phyloP scores from a whole-genome alignment of 2,113 vertebrate species.

The Eclectus roratus region DNA sequence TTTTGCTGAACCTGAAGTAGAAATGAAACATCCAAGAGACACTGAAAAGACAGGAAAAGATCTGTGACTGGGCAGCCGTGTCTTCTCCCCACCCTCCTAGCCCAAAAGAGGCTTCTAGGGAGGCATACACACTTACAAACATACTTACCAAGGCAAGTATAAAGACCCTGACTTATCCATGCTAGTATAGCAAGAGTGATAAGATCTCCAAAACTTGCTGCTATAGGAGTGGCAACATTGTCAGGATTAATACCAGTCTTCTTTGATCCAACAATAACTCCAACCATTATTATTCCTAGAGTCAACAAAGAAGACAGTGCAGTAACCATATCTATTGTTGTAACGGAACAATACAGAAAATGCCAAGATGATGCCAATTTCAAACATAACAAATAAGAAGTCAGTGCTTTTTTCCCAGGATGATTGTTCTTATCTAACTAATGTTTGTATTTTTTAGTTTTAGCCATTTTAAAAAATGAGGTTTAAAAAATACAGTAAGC shows the following conservation, averaged over 20 bases:
- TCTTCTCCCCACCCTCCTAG: neutral
- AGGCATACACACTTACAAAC: neutral
- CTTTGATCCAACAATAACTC: conserved; percentile 96
- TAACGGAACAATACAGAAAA: neutral
- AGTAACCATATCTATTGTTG: neutral
- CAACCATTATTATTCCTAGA: conserved; percentile 96
- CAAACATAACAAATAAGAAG: neutral
- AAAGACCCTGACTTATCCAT: conserved; percentile 96
- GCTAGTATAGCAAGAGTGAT: conserved; percentile 95
- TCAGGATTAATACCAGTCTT: conserved; percentile 98
- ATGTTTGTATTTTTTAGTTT: neutral
- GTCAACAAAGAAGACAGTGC: neutral
- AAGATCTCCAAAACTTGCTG: conserved; percentile 96
- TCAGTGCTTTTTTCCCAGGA: neutral
- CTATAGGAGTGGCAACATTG: conserved; percentile 96
- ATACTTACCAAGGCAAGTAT: conserved; percentile 90
- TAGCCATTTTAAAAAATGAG: neutral
- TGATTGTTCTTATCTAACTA: neutral
- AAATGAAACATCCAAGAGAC: neutral
- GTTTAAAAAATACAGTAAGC: neutral
- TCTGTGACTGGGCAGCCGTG: neutral
- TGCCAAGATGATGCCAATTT: neutral
- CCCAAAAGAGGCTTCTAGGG: neutral
- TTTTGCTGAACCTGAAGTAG: neutral
- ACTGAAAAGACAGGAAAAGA: neutral